Conservation (phyloP, 1,140 invertebrate genomes). For the Laupala kohalensis region DNA sequence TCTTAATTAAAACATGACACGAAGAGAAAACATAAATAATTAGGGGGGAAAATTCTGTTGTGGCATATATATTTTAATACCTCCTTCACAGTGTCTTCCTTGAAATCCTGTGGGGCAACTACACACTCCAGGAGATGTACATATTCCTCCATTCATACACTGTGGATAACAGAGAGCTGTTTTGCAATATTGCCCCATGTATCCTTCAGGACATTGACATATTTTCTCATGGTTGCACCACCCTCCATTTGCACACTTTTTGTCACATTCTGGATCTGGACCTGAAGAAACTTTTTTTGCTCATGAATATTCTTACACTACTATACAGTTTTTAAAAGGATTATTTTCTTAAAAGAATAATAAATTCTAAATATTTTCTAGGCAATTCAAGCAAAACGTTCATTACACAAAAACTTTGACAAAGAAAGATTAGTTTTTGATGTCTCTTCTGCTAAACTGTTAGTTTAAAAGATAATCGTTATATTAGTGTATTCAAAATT, state of each 20-base stretch:
- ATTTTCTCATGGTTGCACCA: conserved; percentile 68
- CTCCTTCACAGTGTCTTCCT: conserved; percentile 83
- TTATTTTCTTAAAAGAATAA: not conserved
- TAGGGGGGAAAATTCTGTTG: too few relatives aligned
- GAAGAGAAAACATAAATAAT: too few relatives aligned
- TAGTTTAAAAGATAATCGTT: not conserved
- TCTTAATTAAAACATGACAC: too few relatives aligned
- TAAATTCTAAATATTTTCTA: not conserved
- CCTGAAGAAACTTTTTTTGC: conserved; percentile 35
- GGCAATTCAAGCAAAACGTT: not conserved
- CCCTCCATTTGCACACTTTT: conserved; percentile 70
- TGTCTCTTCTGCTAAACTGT: not conserved
- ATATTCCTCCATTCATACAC: conserved; percentile 84
- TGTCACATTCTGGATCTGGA: conserved; percentile 75
- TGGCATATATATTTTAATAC: too few relatives aligned
- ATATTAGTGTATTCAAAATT: not conserved
- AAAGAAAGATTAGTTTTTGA: not conserved
- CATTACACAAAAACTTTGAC: not conserved
- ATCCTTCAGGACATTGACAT: conserved; percentile 77
- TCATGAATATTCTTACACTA: too few relatives aligned
- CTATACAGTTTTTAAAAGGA: too few relatives aligned
- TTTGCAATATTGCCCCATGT: conserved; percentile 76
- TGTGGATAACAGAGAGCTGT: conserved; percentile 82
- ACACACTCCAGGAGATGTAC: conserved; percentile 74
- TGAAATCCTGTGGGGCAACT: conserved; percentile 78